Percentiles rank a stretch among this genome's conserved stretches.
These are phyloP conservation scores for Sycophaga agraensis DNA, from an alignment of 1,140 invertebrate species.

Conservation along the genomic window DNA sequence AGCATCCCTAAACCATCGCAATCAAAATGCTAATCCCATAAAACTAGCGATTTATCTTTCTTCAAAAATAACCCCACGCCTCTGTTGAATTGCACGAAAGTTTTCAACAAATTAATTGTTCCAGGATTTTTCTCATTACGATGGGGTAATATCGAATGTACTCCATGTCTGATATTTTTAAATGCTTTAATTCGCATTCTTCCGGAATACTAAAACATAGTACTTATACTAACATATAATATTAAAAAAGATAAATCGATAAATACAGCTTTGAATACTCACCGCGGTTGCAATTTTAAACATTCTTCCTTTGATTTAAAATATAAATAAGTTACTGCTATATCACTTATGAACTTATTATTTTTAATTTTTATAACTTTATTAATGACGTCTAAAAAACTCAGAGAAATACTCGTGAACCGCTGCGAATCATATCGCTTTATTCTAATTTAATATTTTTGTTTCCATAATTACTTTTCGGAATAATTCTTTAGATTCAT, in stretches of 20 bases:
- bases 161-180: background rate
- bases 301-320: constrained; percentile 28
- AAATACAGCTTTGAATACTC: background rate
- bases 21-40: background rate
- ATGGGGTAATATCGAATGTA: background rate
- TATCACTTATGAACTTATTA: too few species aligned
- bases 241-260: too few species aligned
- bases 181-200: background rate
- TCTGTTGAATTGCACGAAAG: background rate
- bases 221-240: too few species aligned
- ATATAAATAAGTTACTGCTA: background rate
- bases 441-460: constrained; percentile 1
- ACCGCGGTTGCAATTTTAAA: background rate
- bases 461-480: background rate
- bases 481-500: background rate
- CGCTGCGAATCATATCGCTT: background rate
- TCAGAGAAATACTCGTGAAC: background rate
- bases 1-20: background rate
- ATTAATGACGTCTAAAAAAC: too few species aligned
- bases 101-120: background rate
- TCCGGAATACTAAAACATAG: background rate
- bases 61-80: background rate
- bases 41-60: background rate
- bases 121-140: background rate
- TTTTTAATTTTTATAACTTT: too few species aligned